These are phyloP conservation scores for Tuberolachnus salignus DNA, from an alignment of 2,888 invertebrate genomes.

Conservation along the genomic window DNA sequence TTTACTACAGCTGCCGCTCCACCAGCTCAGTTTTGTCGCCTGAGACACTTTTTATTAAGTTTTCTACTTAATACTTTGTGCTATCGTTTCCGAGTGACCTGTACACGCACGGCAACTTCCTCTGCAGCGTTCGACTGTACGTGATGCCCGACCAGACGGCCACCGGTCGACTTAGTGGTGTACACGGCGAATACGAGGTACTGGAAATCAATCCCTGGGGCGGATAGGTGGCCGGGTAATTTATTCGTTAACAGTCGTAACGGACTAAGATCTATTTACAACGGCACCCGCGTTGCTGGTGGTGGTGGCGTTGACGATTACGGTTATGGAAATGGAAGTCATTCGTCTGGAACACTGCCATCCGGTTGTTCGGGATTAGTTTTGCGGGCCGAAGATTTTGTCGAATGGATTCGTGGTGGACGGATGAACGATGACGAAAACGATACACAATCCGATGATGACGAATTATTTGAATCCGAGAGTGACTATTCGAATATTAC, in stretches of 20 bases:
- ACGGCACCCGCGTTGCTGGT: no score
- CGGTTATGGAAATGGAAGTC: constrained; percentile 15
- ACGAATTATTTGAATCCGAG: constrained; percentile 4
- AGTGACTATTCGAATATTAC: not conserved
- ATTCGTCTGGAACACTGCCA: constrained; percentile 10
- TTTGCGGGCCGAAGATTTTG: constrained; percentile 79
- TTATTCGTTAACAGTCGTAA: not conserved
- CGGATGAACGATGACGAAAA: constrained; percentile 66
- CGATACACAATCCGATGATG: not conserved
- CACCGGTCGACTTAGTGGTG: constrained; percentile 73
- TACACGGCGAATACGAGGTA: constrained; percentile 90
- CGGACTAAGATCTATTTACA: constrained; percentile 6
- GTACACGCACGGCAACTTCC: constrained; percentile 59
- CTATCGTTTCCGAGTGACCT: not conserved
- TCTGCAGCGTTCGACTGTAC: constrained; percentile 84
- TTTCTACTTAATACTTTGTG: no score
- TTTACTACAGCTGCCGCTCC: no score
- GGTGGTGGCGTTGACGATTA: constrained; percentile 6
- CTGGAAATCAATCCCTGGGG: constrained; percentile 75
- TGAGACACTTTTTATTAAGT: no score
- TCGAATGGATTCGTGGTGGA: constrained; percentile 78
- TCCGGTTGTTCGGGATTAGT: constrained; percentile 65
- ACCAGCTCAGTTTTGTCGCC: no score
- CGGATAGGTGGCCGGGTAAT: constrained; percentile 11
- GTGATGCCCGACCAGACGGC: constrained; percentile 92